Base-by-base conservation (phyloP, 2,797 vertebrate genomes). In the Phoebastria nigripes region DNA sequence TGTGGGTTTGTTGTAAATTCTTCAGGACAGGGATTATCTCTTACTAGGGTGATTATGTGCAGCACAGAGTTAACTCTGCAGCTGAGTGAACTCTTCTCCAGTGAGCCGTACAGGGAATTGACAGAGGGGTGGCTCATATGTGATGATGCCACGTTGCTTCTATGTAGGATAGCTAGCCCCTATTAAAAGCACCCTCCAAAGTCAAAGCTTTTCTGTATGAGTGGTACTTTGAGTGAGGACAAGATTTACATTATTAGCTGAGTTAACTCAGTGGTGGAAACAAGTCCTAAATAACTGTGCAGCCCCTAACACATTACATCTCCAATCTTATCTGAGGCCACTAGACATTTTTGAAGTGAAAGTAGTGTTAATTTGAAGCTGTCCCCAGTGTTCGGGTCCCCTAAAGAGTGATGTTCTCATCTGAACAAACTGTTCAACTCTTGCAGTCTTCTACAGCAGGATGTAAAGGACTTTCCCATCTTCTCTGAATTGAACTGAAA, bases 241-340 rank as follows among this genome's bases (percentile, higher is more conserved):
- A 49, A 1, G 6, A 25, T 15, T 65, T 1, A 1, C 0, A 2
- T 39, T 70, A n/a, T 46, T 56, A 42, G 26, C 28, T 18, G 46
- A 42, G 25, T 79, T 84, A 78, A 67, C 9, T 83, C 74, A n/a
- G 52, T 22, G 71, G 22, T 76, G 21, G 49, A 84, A 84, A 49
- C 39, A 83, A 44, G 35, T 39, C 67, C 63, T 39, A 46, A 69
- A 39, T 58, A 74, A 83, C 28, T 29, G 17, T 79, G 39, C 54
- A 77, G 69, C 49, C 28, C 11, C 37, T 56, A 59, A 33, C 44
- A 66, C 0, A 0, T 12, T 37, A 15, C 19, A 24, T 41, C n/a
- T 90, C 72, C 1, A 2, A 15, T 71, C 46, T 59, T 63, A 17
- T 15, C 39, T 83, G 67, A 56, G 71, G 42, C 51, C 47, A n/a